Base-by-base conservation (phyloP, 2,888 invertebrate species). In the Siphonodentalium dalli region DNA sequence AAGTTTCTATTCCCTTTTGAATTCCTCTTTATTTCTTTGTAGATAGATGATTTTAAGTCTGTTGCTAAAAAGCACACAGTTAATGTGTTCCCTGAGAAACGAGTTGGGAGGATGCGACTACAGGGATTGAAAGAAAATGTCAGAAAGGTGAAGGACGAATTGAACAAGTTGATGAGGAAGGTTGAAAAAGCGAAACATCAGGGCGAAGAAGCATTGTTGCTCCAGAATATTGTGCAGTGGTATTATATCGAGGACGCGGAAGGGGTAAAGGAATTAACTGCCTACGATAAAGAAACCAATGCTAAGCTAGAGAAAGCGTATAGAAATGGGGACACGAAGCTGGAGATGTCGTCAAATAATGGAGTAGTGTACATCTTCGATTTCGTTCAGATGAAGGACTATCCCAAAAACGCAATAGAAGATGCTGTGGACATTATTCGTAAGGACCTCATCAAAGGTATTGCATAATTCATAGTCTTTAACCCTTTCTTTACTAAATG, bases 401-500 rank as follows among this genome's bases (percentile, higher is more conserved):
- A 47, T 27, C 41, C 47, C 9, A 39, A 49, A 5, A 48, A 34
- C 13, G 39, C 51, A 23, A 20, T 29, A 15, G 18, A 11, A 2
- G 50, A 60, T 20, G 20, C 11, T 8, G 51, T 60, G 5, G 40
- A 48, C 21, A 50, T 60, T 15, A 46, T 60, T 13, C 37, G 60
- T 9, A 53, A 54, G 39, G 60, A 60, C 26, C 39, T 34, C 5
- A 28, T 60, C 5, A 46, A 53, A 43, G 47, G 60, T 60, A 60
- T 7, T 33, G 33, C 33, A 33, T 5, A 34, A 34, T 34, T 1
- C 15, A 7, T 9, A 15, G 15, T 15, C 13, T 9, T 33, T 3
- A 13, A 8, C 18, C 18, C 18, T 15, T 15, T 18, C 18, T 33
- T 33, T 33, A 33, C 8, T 33, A 18, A 33, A 33, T 33, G 7